Conservation (phyloP, 1,140 invertebrate species). For the Venustaconcha ellipsiformis region DNA sequence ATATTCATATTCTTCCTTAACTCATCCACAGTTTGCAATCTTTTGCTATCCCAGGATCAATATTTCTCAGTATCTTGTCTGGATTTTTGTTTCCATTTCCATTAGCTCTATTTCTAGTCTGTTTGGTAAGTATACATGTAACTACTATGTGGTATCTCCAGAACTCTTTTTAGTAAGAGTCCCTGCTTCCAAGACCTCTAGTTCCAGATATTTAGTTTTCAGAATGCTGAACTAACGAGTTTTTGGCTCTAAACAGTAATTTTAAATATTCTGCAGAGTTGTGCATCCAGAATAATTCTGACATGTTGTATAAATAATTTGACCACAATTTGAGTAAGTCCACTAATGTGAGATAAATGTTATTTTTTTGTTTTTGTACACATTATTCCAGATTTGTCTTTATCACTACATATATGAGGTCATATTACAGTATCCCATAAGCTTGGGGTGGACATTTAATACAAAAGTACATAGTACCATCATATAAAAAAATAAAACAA, state of each 20-base stretch:
- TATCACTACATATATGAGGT: too few relatives aligned
- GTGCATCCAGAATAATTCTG: too few relatives aligned
- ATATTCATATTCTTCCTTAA: constrained; percentile 37
- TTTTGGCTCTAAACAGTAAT: background rate
- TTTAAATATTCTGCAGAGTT: background rate
- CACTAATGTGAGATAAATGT: too few relatives aligned
- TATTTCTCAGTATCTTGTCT: constrained; percentile 97
- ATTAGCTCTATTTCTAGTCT: constrained; percentile 90
- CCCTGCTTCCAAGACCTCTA: background rate
- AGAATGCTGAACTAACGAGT: background rate
- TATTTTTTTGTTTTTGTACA: too few relatives aligned
- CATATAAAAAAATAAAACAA: too few relatives aligned
- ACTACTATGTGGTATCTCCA: constrained; percentile 70
- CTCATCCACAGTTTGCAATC: constrained; percentile 87
- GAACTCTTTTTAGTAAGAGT: background rate
- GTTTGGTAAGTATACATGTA: constrained; percentile 75
- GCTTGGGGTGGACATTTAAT: too few relatives aligned
- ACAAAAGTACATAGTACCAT: too few relatives aligned
- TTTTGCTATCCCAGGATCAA: constrained; percentile 99
- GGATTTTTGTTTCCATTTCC: constrained; percentile 97
- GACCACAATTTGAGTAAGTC: too few relatives aligned
- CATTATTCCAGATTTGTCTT: too few relatives aligned
- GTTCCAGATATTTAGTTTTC: background rate
- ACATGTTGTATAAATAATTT: too few relatives aligned
- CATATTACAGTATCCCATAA: too few relatives aligned